phyloP scores from a whole-genome alignment of 2,888 invertebrate species.

The Xanthostigma xanthostigma region DNA sequence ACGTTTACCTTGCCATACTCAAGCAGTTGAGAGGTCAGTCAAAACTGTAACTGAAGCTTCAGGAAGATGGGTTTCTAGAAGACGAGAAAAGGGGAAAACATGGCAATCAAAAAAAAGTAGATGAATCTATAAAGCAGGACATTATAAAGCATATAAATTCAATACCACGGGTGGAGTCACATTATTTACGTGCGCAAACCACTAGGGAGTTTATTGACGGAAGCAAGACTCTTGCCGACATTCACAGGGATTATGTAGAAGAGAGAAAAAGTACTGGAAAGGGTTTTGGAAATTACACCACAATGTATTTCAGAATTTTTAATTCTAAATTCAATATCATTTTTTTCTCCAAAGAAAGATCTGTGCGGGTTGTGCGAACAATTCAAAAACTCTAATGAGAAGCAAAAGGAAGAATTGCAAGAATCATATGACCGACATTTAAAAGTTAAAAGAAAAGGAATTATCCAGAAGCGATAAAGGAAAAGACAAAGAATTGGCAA shows the following conservation, averaged over 20 bases:
- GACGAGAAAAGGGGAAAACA: conserved; percentile 9
- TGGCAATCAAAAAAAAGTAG: conserved; percentile 9
- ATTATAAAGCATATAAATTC: conserved; percentile 10
- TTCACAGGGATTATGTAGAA: neutral
- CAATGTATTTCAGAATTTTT: neutral
- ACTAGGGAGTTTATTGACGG: conserved; percentile 10
- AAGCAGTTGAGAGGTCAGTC: conserved; percentile 10
- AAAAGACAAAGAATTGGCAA: conserved; percentile 10
- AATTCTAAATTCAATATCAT: neutral
- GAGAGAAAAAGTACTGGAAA: conserved; percentile 2
- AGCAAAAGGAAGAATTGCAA: neutral
- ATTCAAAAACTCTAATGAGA: neutral
- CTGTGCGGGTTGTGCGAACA: neutral
- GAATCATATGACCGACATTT: conserved; percentile 11
- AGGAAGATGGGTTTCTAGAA: conserved; percentile 2
- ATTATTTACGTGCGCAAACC: conserved; percentile 9
- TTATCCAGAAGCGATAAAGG: conserved; percentile 13
- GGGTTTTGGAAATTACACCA: neutral
- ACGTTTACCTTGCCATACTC: conserved; percentile 9
- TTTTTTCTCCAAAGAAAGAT: neutral
- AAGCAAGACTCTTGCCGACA: neutral
- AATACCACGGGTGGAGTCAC: conserved; percentile 10
- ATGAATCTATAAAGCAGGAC: neutral
- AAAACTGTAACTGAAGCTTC: conserved; percentile 13
- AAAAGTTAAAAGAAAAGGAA: conserved; percentile 12